A percentile compares a stretch with the other conserved stretches of the same genome.
These are phyloP conservation scores for Drosophila navojoa DNA, from an alignment of 1,140 invertebrate species.

Conservation along the genomic window DNA sequence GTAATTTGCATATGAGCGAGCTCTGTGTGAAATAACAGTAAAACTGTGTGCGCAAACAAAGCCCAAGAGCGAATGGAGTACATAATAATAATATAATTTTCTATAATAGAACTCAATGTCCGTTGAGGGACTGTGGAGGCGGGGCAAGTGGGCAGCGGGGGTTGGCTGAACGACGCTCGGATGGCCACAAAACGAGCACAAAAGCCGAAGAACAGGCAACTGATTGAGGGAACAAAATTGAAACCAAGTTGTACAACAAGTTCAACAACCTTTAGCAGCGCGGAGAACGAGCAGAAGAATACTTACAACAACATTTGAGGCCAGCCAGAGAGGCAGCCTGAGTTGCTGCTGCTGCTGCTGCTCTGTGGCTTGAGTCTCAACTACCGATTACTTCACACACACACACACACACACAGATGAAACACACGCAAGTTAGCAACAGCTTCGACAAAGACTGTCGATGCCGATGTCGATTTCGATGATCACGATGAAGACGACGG, in stretches of 20 bases:
- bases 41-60: conserved; percentile 64
- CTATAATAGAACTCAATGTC: conserved; percentile 74
- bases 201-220: conserved; percentile 60
- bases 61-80: conserved; percentile 56
- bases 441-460: conserved; percentile 33
- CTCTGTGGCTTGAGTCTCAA: conserved; percentile 43
- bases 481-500: conserved; percentile 60
- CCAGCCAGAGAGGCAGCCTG: conserved; percentile 25
- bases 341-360: conserved; percentile 12
- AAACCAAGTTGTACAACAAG: conserved; percentile 61
- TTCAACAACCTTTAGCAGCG: conserved; percentile 67
- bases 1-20: conserved; percentile 48
- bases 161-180: conserved; percentile 29
- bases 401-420: conserved; percentile 29
- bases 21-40: conserved; percentile 65
- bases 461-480: conserved; percentile 65
- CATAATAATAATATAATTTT: conserved; percentile 82
- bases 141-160: neutral
- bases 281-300: conserved; percentile 32
- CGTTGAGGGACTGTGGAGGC: neutral
- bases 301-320: conserved; percentile 62
- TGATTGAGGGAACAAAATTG: conserved; percentile 57
- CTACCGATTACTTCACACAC: conserved; percentile 77
- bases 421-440: conserved; percentile 34
- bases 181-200: conserved; percentile 55